phyloP scores from a whole-genome alignment of 2,113 vertebrate genomes.

The Peromyscus leucopus region DNA sequence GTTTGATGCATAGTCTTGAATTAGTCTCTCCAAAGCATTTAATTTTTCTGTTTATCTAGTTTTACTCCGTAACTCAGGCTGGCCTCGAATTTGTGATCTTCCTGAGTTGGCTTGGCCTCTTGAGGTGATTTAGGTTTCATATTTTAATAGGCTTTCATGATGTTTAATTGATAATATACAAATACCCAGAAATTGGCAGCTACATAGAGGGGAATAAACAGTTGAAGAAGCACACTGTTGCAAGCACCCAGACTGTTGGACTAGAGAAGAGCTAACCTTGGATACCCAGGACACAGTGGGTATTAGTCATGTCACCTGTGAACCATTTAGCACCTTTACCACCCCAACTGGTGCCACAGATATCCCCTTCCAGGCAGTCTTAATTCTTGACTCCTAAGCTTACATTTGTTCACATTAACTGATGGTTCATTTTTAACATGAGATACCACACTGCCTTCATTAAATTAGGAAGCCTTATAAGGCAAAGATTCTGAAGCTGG shows the following conservation, averaged over 20 bases:
- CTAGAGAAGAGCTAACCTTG: not conserved
- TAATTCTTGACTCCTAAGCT: not conserved
- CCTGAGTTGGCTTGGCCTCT: not conserved
- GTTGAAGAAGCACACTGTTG: conserved; percentile 44
- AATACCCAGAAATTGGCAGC: not conserved
- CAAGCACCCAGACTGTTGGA: not conserved
- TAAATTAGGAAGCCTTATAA: conserved; percentile 27
- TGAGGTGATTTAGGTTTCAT: not conserved
- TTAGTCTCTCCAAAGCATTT: conserved; percentile 53
- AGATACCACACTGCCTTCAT: conserved; percentile 5
- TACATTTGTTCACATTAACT: conserved; percentile 65
- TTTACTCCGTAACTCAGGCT: not conserved
- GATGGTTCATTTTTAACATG: conserved; percentile 38
- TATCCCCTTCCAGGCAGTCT: not conserved
- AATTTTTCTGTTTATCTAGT: not conserved
- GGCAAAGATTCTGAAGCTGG: conserved; percentile 51
- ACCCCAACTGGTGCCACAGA: not conserved
- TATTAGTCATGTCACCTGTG: conserved; percentile 2
- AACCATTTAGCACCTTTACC: not conserved
- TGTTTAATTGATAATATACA: conserved; percentile 55
- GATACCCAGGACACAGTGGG: not conserved
- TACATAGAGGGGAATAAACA: not conserved
- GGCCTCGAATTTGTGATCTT: not conserved
- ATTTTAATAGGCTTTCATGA: conserved; percentile 54
- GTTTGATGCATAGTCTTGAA: conserved; percentile 25